Percentiles rank a stretch among this genome's conserved stretches.
Conservation (phyloP, 2,113 vertebrate species). For the Orthonyx spaldingii region DNA sequence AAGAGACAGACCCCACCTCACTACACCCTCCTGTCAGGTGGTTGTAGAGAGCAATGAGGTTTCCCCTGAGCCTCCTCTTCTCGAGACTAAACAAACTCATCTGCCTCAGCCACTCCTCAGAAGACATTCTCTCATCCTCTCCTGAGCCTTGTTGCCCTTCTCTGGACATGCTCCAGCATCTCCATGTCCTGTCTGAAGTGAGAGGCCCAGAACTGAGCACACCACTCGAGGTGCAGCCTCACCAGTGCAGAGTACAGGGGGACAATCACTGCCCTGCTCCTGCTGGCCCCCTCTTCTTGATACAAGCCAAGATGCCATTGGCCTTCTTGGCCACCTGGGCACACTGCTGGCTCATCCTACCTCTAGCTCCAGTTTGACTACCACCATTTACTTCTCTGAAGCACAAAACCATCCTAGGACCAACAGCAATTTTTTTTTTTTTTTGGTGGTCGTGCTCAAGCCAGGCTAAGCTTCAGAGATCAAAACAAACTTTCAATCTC, state of each 20-base stretch:
- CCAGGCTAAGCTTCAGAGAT: background rate
- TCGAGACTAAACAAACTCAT: background rate
- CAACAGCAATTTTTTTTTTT: background rate
- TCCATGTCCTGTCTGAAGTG: background rate
- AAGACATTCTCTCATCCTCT: background rate
- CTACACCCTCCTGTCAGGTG: background rate
- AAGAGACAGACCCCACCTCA: background rate
- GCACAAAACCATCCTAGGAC: background rate
- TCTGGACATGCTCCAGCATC: background rate
- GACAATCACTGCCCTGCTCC: background rate
- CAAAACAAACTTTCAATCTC: background rate
- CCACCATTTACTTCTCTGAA: background rate
- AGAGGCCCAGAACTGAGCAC: background rate
- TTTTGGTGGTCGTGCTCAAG: background rate
- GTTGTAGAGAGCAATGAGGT: background rate
- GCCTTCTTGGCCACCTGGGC: background rate
- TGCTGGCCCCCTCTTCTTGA: background rate
- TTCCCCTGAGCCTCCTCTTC: background rate
- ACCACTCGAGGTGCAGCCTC: background rate
- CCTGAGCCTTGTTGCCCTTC: background rate
- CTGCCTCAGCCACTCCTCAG: background rate
- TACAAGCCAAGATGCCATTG: background rate
- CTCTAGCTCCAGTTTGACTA: background rate
- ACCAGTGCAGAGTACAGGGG: background rate
- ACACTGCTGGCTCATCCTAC: background rate